Evolutionary conservation across 2,113 vertebrate species (phyloP), one percentile per base, ranked within the genome.

Genomic region (Zosterops japonicus): DNA sequence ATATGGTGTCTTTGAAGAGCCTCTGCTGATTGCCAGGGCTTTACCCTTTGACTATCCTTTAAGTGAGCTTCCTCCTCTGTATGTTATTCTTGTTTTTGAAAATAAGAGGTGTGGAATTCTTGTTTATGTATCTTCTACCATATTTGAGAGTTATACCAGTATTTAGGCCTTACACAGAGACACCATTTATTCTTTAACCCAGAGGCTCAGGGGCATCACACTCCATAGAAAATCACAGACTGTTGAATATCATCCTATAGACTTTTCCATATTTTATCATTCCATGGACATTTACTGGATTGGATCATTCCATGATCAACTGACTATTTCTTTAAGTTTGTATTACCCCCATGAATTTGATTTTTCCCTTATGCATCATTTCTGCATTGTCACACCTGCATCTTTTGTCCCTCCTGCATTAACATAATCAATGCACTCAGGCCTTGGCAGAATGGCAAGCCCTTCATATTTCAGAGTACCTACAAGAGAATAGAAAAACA

Each of bases 361-460:
- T 49, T 90, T 35, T 79, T 64, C 27, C 19, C 17, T 76, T 49
- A 41, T 6, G 9, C 10, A 36, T 64, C 4, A 52, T 50, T 92
- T 95, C 67, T 83, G 84, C 74, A 91, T 47, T 4, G 1, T 91
- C 90, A 90, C 25, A 14, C 44, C 74, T 83, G 36, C 41, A 64
- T 60, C 69, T 79, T 85, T 78, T 33, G 64, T 84, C 53, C 52
- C 35, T 79, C 56, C 53, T 60, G 22, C 42, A 87, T 93, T 87
- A 93, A 49, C n/a, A 69, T 72, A 95, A 91, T 83, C 65, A 82
- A 76, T 85, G 53, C 57, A 76, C 81, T 93, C 63, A 89, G 70
- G 15, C 53, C 67, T 76, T 95, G 88, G 94, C 92, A 96, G 78
- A 93, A 93, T 27, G 41, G 82, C 50, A 83, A 93, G 8, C 6